phyloP scores from a whole-genome alignment of 2,797 vertebrate species.

The Urophycis tenuis region DNA sequence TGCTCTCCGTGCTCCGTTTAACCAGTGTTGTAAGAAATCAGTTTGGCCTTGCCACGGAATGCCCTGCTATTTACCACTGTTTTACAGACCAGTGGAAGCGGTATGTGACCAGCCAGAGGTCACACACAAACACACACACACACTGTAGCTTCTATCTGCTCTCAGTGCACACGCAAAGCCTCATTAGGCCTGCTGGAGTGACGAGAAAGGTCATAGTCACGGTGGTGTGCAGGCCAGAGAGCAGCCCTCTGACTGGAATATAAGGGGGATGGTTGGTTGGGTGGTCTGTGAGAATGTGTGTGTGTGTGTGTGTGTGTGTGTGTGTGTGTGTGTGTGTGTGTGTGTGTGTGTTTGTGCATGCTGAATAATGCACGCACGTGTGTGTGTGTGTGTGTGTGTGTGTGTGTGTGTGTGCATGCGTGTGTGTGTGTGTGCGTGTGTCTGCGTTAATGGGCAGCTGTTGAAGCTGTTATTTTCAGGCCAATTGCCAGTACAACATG shows the following conservation, averaged over 20 bases:
- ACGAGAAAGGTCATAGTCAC: constrained; percentile 6
- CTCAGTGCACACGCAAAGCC: constrained; percentile 1
- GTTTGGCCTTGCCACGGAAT: constrained; percentile 4
- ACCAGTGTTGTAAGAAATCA: constrained; percentile 3
- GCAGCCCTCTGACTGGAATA: background rate
- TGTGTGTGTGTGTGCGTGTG: background rate
- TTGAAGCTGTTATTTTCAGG: constrained; percentile 1
- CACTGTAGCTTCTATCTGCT: background rate
- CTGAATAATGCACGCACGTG: background rate
- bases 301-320: background rate
- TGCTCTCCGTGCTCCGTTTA: constrained; percentile 5
- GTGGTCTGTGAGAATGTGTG: background rate
- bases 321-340: background rate
- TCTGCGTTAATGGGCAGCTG: background rate
- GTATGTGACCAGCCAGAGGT: constrained; percentile 2
- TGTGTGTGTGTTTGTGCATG: background rate
- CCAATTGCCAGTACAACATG: constrained; percentile 2
- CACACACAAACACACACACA: constrained; percentile 10
- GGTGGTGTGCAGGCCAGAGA: background rate
- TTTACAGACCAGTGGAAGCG: constrained; percentile 6
- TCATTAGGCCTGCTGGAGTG: constrained; percentile 6
- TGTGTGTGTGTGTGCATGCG: background rate
- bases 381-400: background rate
- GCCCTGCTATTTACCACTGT: constrained; percentile 4
- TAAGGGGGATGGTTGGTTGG: background rate